These are phyloP conservation scores for Pseudococcus viburni DNA, from an alignment of 2,888 invertebrate genomes.

Conservation along the genomic window DNA sequence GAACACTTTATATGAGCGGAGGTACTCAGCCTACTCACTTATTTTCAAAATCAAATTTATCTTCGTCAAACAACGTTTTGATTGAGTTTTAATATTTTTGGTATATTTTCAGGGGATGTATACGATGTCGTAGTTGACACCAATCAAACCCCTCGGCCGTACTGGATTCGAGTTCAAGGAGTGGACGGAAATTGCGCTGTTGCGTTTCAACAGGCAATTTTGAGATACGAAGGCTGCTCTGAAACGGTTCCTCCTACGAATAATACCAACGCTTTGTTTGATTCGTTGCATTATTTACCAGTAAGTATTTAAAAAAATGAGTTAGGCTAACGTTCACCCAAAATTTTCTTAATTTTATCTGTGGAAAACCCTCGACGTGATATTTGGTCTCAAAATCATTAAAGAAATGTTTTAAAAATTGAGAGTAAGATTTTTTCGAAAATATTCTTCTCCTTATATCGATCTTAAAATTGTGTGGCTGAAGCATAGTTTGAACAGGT, in stretches of 20 bases:
- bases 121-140: conserved; percentile 68
- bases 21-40: conserved; percentile 71
- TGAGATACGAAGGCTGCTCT: conserved; percentile 64
- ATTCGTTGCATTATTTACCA: neutral
- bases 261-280: neutral
- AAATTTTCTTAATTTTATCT: no score
- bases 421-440: no score
- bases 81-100: neutral
- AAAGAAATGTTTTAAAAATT: no score
- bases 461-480: no score
- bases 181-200: conserved; percentile 63
- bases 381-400: no score
- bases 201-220: conserved; percentile 66
- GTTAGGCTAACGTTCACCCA: no score
- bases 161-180: conserved; percentile 68
- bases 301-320: neutral
- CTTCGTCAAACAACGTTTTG: no score
- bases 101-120: conserved; percentile 67
- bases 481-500: no score
- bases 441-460: no score
- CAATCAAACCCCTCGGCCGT: conserved; percentile 63
- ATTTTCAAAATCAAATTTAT: no score
- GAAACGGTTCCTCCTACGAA: neutral
- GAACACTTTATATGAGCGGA: conserved; percentile 73
- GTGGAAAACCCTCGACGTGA: no score